Percentiles rank a stretch among this genome's conserved stretches.
Evolutionary conservation across 2,888 invertebrate species (phyloP).

Genomic region (Drosophila antonietae): DNA sequence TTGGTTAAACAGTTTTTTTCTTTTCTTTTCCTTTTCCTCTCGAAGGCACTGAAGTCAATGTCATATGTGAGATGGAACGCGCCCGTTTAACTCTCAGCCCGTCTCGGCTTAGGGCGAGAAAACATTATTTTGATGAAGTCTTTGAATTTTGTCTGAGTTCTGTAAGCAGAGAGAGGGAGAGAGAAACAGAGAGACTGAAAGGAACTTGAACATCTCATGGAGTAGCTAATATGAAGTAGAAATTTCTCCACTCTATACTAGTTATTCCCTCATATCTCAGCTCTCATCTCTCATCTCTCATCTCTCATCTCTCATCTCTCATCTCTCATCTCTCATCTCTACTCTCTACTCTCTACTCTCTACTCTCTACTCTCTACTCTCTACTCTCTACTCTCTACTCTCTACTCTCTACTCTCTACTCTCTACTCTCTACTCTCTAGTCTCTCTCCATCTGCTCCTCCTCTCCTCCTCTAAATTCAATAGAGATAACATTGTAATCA

Average conservation of each 20-base stretch:
- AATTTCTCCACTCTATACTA: background rate
- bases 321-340: background rate
- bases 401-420: background rate
- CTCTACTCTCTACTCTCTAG: background rate
- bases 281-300: too few relatives aligned
- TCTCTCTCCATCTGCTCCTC: background rate
- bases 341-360: background rate
- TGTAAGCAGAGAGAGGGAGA: background rate
- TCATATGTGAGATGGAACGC: conserved; percentile 8
- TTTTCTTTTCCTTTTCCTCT: too few relatives aligned
- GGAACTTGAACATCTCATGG: background rate
- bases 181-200: background rate
- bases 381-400: background rate
- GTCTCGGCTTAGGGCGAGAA: background rate
- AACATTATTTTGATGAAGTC: background rate
- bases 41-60: conserved; percentile 7
- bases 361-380: background rate
- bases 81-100: background rate
- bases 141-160: background rate
- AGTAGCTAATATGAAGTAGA: background rate
- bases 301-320: background rate
- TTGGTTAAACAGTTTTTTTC: conserved; percentile 49
- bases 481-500: conserved; percentile 13
- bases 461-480: conserved; percentile 1
- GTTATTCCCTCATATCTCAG: background rate